phyloP scores from a whole-genome alignment of 1,140 invertebrate species.

The Nymphalis io region DNA sequence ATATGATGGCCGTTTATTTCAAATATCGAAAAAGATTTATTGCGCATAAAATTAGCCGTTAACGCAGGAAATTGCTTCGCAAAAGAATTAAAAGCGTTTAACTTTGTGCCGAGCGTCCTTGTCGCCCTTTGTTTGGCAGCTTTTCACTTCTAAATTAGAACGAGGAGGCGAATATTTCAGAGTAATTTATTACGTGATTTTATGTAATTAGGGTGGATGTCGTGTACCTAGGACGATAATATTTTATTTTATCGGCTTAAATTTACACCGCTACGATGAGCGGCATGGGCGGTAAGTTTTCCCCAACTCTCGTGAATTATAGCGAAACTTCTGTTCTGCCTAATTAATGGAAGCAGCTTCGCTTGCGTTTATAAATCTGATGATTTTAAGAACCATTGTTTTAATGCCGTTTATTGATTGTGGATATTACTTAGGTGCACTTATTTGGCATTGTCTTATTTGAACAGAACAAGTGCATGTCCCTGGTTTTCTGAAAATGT shows the following conservation, averaged over 20 bases:
- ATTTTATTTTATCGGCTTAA: constrained; percentile 78
- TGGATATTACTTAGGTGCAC: constrained; percentile 17
- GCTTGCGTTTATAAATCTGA: constrained; percentile 55
- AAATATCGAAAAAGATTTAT: constrained; percentile 51
- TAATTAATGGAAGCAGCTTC: constrained; percentile 76
- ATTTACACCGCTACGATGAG: constrained; percentile 70
- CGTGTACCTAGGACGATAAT: constrained; percentile 66
- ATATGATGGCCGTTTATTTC: constrained; percentile 29
- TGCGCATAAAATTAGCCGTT: constrained; percentile 64
- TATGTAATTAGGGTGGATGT: constrained; percentile 71
- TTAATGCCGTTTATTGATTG: constrained; percentile 50
- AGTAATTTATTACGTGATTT: constrained; percentile 74
- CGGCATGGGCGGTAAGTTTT: constrained; percentile 64
- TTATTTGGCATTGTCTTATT: not conserved
- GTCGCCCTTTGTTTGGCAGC: constrained; percentile 68
- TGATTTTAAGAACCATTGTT: constrained; percentile 61
- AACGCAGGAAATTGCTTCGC: constrained; percentile 57
- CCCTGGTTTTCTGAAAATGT: not conserved
- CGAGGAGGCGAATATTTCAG: constrained; percentile 62
- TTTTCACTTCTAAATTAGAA: constrained; percentile 66
- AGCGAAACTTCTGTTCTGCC: constrained; percentile 73
- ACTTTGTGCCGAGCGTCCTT: constrained; percentile 59
- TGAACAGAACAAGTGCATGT: not conserved
- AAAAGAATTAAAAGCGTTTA: constrained; percentile 67
- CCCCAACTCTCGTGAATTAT: constrained; percentile 68